Base-by-base conservation (phyloP, 2,888 invertebrate genomes). In the Scaptomyza flava region DNA sequence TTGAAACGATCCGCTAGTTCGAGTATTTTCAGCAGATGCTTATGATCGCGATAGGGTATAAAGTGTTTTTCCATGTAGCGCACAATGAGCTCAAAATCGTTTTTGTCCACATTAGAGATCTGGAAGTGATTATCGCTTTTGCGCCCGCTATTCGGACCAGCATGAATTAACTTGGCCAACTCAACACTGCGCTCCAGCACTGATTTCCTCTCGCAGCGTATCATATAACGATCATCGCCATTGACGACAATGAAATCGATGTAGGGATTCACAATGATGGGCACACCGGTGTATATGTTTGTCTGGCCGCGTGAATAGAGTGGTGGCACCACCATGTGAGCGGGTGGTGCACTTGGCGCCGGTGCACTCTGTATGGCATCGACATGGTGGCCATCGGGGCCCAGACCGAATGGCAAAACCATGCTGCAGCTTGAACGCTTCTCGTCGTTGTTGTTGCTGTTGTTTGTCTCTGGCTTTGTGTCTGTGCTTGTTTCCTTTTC, bases 11-110 rank as follows among this genome's bases (percentile, higher is more conserved):
- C 91, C 54, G 92, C 90, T 68, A 92, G 76, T 67, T 92, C 91
- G 34, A 92, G 85, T 68, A 92, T 91, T 63, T 91, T 90, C 47
- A 92, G 79, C 70, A 92, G 89, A 76, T 92, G 92, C 76, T 90
- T 84, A 76, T 92, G 91, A 79, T 92, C 91, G 60, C 90, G 90
- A 75, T 91, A 92, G 68, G 90, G 90, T 36, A 92, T 89, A 62
- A 91, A 92, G 64, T 91, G 92, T 33, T 91, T 92, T 72, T 92
- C 92, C 72, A 92, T 88, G 69, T 90, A 92, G 56, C 92, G 89
- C 58, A 92, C 90, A 33, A 92, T 80, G 53, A 91, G 80, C 81
- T 92, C 92, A 53, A 92, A 92, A 72, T 92, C 91, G 62, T 88
- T 68, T 79, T 91, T 91, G 57, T 92, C 91, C 51, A 92, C 92